Evolutionary conservation across 2,113 vertebrate genomes (phyloP).

Genomic region (Motacilla tschutschensis): DNA sequence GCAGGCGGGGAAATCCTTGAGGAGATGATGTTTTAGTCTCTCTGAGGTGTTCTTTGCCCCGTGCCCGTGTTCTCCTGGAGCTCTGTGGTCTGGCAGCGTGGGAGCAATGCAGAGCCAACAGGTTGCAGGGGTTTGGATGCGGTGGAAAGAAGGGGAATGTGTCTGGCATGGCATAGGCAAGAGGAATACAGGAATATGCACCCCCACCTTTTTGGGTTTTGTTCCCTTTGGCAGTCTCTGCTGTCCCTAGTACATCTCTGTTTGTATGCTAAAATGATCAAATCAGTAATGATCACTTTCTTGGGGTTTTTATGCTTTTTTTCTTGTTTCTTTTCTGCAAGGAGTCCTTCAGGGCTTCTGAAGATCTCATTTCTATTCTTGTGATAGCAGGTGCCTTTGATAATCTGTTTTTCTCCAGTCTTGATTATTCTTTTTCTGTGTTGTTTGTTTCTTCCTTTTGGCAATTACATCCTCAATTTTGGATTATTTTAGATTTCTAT

Average conservation of each 20-base stretch:
- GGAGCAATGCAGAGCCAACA: background rate
- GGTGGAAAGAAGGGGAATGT: rapidly evolving
- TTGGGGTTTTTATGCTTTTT: background rate
- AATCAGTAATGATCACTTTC: constrained; percentile 1
- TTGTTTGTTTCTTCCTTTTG: constrained; percentile 36
- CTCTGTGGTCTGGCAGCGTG: background rate
- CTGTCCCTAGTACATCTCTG: background rate
- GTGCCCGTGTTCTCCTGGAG: background rate
- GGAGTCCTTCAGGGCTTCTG: constrained; percentile 25
- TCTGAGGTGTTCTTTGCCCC: rapidly evolving
- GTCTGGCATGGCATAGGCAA: background rate
- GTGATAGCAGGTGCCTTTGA: constrained; percentile 36
- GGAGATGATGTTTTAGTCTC: background rate
- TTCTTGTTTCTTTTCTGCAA: background rate
- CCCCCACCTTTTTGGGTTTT: background rate
- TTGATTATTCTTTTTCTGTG: constrained; percentile 27
- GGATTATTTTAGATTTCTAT: constrained; percentile 19
- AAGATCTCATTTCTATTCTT: constrained; percentile 29
- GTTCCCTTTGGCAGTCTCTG: background rate
- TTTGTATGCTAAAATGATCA: constrained; percentile 17
- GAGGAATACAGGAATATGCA: background rate
- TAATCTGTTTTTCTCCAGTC: constrained; percentile 19
- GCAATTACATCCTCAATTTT: constrained; percentile 8
- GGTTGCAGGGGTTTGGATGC: background rate
- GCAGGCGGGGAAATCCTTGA: rapidly evolving